These are phyloP conservation scores for Mirounga angustirostris DNA, from an alignment of 2,113 vertebrate genomes.

Conservation along the genomic window DNA sequence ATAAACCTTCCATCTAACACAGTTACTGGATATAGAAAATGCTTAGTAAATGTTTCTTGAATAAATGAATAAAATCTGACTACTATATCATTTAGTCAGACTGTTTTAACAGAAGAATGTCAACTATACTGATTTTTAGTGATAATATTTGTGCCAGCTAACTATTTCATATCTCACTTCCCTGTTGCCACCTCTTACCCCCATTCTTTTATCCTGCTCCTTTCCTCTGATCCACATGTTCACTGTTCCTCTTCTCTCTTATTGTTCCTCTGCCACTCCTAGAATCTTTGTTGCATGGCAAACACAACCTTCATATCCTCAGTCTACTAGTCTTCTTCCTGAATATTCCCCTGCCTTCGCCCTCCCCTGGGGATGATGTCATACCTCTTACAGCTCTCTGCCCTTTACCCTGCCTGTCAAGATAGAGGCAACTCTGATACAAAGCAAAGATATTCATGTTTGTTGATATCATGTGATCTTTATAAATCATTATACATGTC, in stretches of 20 bases:
- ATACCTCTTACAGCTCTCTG: not conserved
- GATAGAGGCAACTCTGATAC: not conserved
- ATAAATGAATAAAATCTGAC: conserved; percentile 16
- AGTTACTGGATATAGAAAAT: not conserved
- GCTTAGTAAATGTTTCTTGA: not conserved
- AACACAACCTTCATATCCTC: not conserved
- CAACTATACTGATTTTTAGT: conserved; percentile 3
- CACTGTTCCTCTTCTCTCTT: not conserved
- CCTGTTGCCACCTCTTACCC: not conserved
- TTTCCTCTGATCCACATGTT: not conserved
- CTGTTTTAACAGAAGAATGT: not conserved
- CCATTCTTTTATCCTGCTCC: not conserved
- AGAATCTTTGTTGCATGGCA: not conserved
- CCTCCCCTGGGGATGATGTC: not conserved
- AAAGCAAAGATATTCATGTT: not conserved
- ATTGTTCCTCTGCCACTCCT: not conserved
- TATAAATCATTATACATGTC: not conserved
- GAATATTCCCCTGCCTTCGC: not conserved
- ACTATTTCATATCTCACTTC: not conserved
- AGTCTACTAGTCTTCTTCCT: not conserved
- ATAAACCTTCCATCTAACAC: not conserved
- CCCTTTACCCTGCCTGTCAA: not conserved
- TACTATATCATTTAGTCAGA: not conserved
- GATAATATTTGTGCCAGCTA: not conserved
- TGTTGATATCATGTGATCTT: not conserved